Conservation (phyloP, 2,113 vertebrate genomes). For the Myrmecobius fasciatus region DNA sequence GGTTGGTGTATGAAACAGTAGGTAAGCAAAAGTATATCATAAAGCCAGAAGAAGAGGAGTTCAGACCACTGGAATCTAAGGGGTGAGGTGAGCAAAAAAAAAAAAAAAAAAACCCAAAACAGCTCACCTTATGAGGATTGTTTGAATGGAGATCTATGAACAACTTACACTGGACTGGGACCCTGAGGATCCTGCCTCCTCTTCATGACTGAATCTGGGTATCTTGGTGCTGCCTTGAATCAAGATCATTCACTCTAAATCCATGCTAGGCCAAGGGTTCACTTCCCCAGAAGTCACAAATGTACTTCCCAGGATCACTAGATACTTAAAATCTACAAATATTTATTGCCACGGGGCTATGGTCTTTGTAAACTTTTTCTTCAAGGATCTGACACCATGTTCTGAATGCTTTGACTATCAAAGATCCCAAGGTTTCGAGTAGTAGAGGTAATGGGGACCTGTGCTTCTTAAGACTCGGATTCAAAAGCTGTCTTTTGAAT, state of each 20-base stretch:
- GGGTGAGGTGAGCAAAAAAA: neutral
- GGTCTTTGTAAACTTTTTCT: neutral
- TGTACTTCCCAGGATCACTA: neutral
- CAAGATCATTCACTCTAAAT: neutral
- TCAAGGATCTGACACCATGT: neutral
- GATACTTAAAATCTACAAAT: neutral
- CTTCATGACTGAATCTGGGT: neutral
- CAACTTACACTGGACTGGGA: neutral
- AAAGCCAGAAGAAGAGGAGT: neutral
- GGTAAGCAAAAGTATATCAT: neutral
- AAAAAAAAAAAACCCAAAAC: too few relatives aligned
- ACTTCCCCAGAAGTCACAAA: neutral
- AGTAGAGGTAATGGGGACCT: neutral
- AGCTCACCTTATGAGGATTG: neutral
- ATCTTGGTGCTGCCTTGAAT: neutral
- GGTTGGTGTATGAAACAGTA: neutral
- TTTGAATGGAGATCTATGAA: neutral
- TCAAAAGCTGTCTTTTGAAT: neutral
- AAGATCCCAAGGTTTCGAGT: neutral
- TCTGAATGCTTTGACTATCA: neutral
- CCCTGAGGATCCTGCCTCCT: neutral
- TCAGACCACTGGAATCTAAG: neutral
- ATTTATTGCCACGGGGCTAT: neutral
- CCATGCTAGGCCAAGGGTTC: neutral
- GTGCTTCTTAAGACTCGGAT: neutral